Conservation (phyloP, 2,113 vertebrate genomes). For the Myotis davidii region DNA sequence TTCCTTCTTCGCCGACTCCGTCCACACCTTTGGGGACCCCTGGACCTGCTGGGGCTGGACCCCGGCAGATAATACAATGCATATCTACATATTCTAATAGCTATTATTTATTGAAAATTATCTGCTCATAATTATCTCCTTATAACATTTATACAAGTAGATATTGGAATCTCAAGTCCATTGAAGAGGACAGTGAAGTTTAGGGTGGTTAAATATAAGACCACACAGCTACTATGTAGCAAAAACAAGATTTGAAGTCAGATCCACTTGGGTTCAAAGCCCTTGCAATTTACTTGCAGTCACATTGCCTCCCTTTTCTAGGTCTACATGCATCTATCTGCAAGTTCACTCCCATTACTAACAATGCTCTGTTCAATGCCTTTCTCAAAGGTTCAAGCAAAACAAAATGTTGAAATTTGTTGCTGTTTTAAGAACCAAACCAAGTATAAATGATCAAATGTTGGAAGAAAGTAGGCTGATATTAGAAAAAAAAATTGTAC, state of each 20-base stretch:
- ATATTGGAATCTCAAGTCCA: background rate
- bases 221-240: background rate
- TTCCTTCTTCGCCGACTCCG: no score
- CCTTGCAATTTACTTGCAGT: background rate
- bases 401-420: background rate
- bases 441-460: background rate
- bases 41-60: no score
- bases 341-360: background rate
- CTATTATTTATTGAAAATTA: constrained; percentile 27
- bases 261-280: background rate
- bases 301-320: background rate
- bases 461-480: background rate
- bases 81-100: background rate
- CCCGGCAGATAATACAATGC: background rate
- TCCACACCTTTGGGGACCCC: no score
- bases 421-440: background rate
- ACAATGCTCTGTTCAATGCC: background rate
- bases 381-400: constrained; percentile 1
- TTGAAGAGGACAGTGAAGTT: background rate
- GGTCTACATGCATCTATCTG: background rate
- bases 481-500: background rate
- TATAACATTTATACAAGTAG: background rate
- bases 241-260: background rate
- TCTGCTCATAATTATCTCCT: background rate
- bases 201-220: background rate